Percentiles rank a stretch among this genome's conserved stretches.
These are phyloP conservation scores for Rhogogaster chlorosoma DNA, from an alignment of 2,888 invertebrate genomes.

Conservation along the genomic window DNA sequence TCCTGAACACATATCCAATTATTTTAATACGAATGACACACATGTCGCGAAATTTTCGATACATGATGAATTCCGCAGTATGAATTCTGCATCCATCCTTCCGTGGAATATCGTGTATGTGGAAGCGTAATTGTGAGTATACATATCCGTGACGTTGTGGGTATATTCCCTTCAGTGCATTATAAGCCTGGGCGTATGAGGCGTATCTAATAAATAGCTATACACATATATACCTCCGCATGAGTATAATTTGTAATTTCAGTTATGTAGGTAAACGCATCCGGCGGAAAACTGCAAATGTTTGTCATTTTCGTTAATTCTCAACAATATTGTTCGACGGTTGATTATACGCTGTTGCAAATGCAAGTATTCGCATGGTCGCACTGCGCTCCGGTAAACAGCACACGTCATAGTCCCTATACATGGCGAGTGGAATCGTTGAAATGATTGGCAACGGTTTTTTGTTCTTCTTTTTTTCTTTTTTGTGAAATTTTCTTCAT, in stretches of 20 bases:
- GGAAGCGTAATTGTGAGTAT: neutral
- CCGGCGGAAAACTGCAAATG: slow-evolving; percentile 55
- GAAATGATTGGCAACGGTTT: neutral
- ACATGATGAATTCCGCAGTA: no score
- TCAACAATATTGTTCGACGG: slow-evolving; percentile 54
- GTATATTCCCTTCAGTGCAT: neutral
- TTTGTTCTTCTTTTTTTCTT: neutral
- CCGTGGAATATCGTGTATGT: neutral
- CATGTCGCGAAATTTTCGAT: neutral
- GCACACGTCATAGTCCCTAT: slow-evolving; percentile 17
- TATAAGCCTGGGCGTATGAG: slow-evolving; percentile 51
- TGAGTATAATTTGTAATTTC: slow-evolving; percentile 65
- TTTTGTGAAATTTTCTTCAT: neutral
- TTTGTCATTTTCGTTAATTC: slow-evolving; percentile 61
- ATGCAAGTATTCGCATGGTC: slow-evolving; percentile 52
- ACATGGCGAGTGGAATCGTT: slow-evolving; percentile 36
- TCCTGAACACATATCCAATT: neutral
- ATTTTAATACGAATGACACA: neutral
- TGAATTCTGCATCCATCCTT: neutral
- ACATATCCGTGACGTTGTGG: neutral
- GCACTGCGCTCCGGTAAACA: slow-evolving; percentile 53
- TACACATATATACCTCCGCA: slow-evolving; percentile 68
- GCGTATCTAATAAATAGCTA: slow-evolving; percentile 74
- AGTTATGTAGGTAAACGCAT: slow-evolving; percentile 19
- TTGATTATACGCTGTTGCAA: slow-evolving; percentile 48